Evolutionary conservation across 2,888 invertebrate genomes (phyloP).

Genomic region (Brenthis daphne): DNA sequence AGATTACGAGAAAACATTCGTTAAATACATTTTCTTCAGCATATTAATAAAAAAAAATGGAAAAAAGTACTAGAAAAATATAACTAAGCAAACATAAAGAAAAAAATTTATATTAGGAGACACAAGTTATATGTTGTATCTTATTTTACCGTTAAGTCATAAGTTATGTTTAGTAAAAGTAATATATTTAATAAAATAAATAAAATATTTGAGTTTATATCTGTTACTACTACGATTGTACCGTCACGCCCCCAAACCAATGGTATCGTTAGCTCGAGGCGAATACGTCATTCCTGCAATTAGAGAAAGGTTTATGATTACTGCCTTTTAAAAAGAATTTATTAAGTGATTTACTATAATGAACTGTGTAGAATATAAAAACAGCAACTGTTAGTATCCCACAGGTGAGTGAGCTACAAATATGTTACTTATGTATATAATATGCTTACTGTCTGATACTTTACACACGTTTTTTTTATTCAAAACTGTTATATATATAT

Average conservation of each 20-base stretch:
- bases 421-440: background rate
- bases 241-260: slow-evolving; percentile 43
- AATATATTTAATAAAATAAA: background rate
- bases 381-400: slow-evolving; percentile 1
- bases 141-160: too few species aligned
- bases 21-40: too few species aligned
- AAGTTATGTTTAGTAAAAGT: too few species aligned
- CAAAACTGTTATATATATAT: too few species aligned
- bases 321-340: slow-evolving; percentile 17
- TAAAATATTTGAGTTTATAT: background rate
- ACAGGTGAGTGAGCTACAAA: background rate
- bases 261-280: slow-evolving; percentile 34
- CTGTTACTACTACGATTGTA: slow-evolving; percentile 40
- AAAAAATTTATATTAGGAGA: too few species aligned
- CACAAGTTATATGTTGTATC: too few species aligned
- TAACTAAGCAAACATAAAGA: too few species aligned
- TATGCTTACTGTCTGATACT: background rate
- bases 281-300: slow-evolving; percentile 27
- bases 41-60: too few species aligned
- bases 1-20: too few species aligned
- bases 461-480: background rate
- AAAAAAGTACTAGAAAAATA: too few species aligned
- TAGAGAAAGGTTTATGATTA: slow-evolving; percentile 27
- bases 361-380: slow-evolving; percentile 6
- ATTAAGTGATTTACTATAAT: slow-evolving; percentile 20